Evolutionary conservation across 2,113 vertebrate species (phyloP), one percentile per base, ranked within the genome.

Genomic region (Felis chaus): DNA sequence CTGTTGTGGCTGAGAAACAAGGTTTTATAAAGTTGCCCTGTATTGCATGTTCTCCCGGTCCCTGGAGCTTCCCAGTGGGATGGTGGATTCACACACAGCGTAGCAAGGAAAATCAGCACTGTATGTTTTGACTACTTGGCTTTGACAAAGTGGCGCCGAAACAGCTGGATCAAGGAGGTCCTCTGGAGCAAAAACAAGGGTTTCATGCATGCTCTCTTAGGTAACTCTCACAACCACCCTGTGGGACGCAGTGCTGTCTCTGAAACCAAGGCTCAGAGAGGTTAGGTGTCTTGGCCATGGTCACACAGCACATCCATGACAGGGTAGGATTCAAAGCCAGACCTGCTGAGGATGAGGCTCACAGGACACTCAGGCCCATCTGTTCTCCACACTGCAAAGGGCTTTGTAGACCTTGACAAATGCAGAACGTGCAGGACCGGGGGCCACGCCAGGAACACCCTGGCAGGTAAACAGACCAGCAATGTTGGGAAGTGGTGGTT

Each of bases 391-490:
- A 10, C 33, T 53, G 18, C 12, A 31, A 27, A 41, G 53, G 21
- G 61, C 78, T 71, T 68, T 31, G 21, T 53, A n/a, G 76, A 53
- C 71, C 73, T 29, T 16, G n/a, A 68, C 53, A 84, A 36, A 53
- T 21, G 29, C 71, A 31, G 48, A 74, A 36, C 0, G 2, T 39
- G 14, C 4, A 39, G 25, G 80, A 79, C n/a, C 2, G 9, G 36
- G 48, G 31, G 73, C 41, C 3, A 0, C 6, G 2, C 82, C 0
- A 0, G 41, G 31, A 65, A 12, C 0, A 0, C 16, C 39, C 65
- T 80, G 71, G 10, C 0, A 2, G 19, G 63, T 55, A 66, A 73
- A 9, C 15, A 48, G 83, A 13, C 18, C 16, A 10, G 69, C n/a
- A 5, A 48, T 29, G 57, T 13, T 11, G 19, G 10, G 15, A 10